phyloP scores from a whole-genome alignment of 2,888 invertebrate species.

The Papilio demoleus region DNA sequence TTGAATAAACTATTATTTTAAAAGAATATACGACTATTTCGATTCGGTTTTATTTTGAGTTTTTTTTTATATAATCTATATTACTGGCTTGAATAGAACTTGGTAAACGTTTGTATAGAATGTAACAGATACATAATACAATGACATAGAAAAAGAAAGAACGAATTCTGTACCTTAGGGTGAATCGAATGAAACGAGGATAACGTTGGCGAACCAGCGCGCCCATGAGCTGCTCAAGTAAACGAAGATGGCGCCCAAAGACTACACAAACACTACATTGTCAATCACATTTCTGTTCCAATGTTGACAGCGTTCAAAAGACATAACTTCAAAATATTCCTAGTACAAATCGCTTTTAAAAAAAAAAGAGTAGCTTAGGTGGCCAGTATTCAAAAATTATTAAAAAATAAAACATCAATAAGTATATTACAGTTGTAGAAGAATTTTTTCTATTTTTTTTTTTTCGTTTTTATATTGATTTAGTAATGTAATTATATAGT shows the following conservation, averaged over 20 bases:
- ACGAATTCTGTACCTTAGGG: slow-evolving; percentile 68
- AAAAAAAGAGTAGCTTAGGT: slow-evolving; percentile 13
- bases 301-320: slow-evolving; percentile 19
- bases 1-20: too few species aligned
- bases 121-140: slow-evolving; percentile 6
- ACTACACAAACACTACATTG: slow-evolving; percentile 39
- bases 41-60: too few species aligned
- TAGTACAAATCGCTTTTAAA: slow-evolving; percentile 14
- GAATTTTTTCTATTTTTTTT: background rate
- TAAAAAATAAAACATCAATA: background rate
- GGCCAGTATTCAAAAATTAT: background rate
- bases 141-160: slow-evolving; percentile 27
- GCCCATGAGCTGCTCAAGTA: slow-evolving; percentile 98
- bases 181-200: slow-evolving; percentile 97
- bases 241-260: slow-evolving; percentile 74
- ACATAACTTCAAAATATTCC: slow-evolving; percentile 20
- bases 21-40: too few species aligned
- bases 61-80: background rate
- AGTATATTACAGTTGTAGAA: background rate
- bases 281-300: slow-evolving; percentile 10
- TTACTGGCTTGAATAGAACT: slow-evolving; percentile 22
- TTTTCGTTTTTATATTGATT: background rate
- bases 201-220: slow-evolving; percentile 98
- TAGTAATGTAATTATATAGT: background rate
- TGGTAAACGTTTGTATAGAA: slow-evolving; percentile 1